Evolutionary conservation across 2,797 vertebrate genomes (phyloP).

Genomic region (Uromys caudimaculatus): DNA sequence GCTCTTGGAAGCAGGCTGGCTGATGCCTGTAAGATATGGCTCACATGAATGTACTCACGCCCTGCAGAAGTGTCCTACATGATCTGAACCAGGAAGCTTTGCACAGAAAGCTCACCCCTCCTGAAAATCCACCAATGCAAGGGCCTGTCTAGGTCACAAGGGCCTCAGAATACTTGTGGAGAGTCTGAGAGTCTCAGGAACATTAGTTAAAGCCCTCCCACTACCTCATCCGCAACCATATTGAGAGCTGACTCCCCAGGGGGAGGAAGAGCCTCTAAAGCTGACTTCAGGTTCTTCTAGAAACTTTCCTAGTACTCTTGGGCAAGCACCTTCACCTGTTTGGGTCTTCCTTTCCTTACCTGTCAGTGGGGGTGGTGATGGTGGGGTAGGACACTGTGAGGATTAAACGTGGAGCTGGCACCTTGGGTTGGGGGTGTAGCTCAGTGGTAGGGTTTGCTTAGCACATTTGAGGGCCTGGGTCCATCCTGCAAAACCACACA

Average conservation of each 20-base stretch:
- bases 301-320: neutral
- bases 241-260: neutral
- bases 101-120: neutral
- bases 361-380: neutral
- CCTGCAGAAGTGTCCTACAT: accelerated
- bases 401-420: neutral
- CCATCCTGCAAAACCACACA: neutral
- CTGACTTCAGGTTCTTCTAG: neutral
- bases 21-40: neutral
- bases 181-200: neutral
- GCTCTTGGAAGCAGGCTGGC: neutral
- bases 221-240: neutral
- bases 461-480: neutral
- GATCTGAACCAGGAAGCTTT: neutral
- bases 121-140: neutral
- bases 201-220: neutral
- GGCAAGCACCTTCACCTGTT: neutral
- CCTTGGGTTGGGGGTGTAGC: neutral
- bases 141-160: accelerated
- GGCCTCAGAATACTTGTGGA: neutral
- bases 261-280: neutral
- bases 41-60: accelerated
- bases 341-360: neutral
- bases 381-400: accelerated
- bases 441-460: neutral